These are phyloP conservation scores for Gallinago paraguaiae DNA, from an alignment of 2,113 vertebrate species.

Conservation along the genomic window DNA sequence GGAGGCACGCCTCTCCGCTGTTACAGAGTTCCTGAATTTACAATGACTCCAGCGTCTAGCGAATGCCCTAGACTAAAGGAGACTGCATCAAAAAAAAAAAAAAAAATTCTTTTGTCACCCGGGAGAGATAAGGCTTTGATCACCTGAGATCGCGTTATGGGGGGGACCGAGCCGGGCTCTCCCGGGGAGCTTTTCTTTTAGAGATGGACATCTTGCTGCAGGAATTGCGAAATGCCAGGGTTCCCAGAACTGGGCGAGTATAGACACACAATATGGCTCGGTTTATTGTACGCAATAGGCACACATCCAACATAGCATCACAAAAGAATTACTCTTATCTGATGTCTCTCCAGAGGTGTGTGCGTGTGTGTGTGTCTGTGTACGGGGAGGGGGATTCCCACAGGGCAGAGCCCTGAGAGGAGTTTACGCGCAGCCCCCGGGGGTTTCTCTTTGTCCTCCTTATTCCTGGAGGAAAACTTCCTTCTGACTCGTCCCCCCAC, in stretches of 20 bases:
- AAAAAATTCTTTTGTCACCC: conserved; percentile 13
- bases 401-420: conserved; percentile 15
- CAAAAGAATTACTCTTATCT: conserved; percentile 55
- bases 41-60: conserved; percentile 46
- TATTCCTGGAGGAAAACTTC: conserved; percentile 39
- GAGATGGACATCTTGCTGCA: conserved; percentile 48
- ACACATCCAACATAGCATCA: conserved; percentile 60
- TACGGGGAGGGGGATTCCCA: conserved; percentile 50
- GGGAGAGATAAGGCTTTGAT: conserved; percentile 21
- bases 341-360: conserved; percentile 41
- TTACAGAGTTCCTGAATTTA: conserved; percentile 63
- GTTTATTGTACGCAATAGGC: conserved; percentile 41
- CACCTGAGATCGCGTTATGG: background rate
- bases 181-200: background rate
- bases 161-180: background rate
- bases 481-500: background rate
- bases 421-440: conserved; percentile 23
- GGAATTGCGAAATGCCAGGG: conserved; percentile 40
- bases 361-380: background rate
- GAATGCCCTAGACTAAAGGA: conserved; percentile 73
- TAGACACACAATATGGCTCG: conserved; percentile 65
- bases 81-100: conserved; percentile 43
- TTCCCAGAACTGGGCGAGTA: conserved; percentile 54
- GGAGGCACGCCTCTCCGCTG: conserved; percentile 50
- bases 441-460: conserved; percentile 51